Base-by-base conservation (phyloP, 2,797 vertebrate genomes). In the Craterocephalus amniculus region DNA sequence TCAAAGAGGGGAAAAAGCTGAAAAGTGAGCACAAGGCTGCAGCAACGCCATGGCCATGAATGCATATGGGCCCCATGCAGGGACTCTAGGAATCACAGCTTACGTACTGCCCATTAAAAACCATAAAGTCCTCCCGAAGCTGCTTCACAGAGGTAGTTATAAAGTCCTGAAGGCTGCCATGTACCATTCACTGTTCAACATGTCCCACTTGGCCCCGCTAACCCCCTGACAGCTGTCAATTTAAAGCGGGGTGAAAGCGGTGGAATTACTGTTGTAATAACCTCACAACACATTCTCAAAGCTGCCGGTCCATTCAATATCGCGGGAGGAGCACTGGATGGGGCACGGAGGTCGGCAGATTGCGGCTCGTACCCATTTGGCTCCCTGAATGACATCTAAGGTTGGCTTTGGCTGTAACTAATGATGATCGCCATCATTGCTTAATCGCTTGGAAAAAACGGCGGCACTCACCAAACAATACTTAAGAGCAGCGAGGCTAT, bases 151-250 rank as follows among this genome's bases (percentile, higher is more conserved):
- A 67, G 72, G 59, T 70, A 32, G 67, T 79, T 84, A 68, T 64
- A 63, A 75, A 78, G 72, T 79, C 72, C 63, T 79, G 43, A 68
- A 79, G 74, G 81, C 74, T 74, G 65, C 59, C 32, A 13, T 2
- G 49, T 58, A 40, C 72, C 61, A 70, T 79, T 76, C 77, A 76
- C 26, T 31, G 68, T 58, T 68, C 72, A 56, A 72, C 66, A 45
- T 58, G 67, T 73, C 70, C 77, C 70, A 63, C 63, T 81, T 67
- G 70, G 36, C 84, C 74, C 58, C 11, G 43, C 83, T 78, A 72
- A 81, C 79, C 84, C 74, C 68, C 55, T 66, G 81, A 80, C 82
- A 88, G 79, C 87, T 81, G 85, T 87, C 89, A 81, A 58, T 90
- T 87, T 73, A 72, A 58, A 71, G 65, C 32, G 56, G 45, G 40